Base-by-base conservation (phyloP, 2,797 vertebrate genomes). In the Threskiornis aethiopicus region DNA sequence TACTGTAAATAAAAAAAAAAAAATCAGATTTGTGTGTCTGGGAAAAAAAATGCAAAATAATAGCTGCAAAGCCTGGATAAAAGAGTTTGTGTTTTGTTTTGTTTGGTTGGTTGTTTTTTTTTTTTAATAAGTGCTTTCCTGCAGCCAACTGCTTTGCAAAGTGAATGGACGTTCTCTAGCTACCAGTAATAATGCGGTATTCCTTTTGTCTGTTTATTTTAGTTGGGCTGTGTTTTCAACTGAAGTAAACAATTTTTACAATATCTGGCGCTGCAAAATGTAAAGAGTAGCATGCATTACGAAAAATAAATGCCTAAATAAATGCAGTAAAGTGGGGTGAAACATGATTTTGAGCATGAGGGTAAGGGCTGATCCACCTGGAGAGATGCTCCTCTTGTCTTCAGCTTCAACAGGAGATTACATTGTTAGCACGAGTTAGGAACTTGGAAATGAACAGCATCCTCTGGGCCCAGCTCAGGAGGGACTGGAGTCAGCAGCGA, bases 121-220 rank as follows among this genome's bases (percentile, higher is more conserved):
- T 65, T 55, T 24, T 33, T 55, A 33, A 31, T 57, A 64, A 90
- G 52, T 49, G 41, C 52, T 89, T 89, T 70, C 39, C 19, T 83
- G 49, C 52, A 89, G 57, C 84, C 65, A 84, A 3, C 61, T 69
- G 51, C 59, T 87, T 78, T 64, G 46, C 75, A 70, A 73, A 82
- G 70, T 24, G 66, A 70, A 84, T 28, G 79, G 57, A 44, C 72
- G 49, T 66, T 79, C 67, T 64, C 29, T 47, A 67, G 67, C 55
- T 58, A 52, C 70, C 61, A 28, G 89, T 42, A 54, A 65, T 58
- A 44, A 75, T 42, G 81, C 83, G 62, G 39, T 79, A 65, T 47
- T 80, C 76, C 81, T 70, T 64, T 65, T 54, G 41, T 25, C 87
- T 81, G 59, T 64, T 81, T 89, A 65, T 86, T 86, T 79, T 37